Conservation (phyloP, 2,797 vertebrate species). For the Galaxias olidus region DNA sequence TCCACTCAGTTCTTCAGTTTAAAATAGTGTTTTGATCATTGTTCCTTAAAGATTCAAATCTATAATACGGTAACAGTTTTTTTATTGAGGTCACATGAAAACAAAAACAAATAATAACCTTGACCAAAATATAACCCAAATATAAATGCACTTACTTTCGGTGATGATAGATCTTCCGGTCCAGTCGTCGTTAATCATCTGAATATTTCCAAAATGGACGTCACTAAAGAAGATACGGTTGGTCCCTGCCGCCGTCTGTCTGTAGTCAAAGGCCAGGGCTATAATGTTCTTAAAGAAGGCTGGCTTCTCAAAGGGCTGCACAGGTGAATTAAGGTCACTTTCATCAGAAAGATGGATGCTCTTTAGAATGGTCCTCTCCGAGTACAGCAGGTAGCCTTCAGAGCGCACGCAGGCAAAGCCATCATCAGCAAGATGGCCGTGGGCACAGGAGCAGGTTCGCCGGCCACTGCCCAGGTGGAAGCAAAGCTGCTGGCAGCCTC, state of each 20-base stretch:
- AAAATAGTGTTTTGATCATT: too few species aligned
- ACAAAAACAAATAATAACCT: constrained; percentile 1
- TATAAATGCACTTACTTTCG: constrained; percentile 86
- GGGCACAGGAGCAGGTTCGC: constrained; percentile 90
- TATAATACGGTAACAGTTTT: too few species aligned
- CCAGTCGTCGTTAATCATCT: constrained; percentile 97
- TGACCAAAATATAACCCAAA: background rate
- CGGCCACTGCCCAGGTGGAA: constrained; percentile 87
- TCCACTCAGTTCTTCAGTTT: too few species aligned
- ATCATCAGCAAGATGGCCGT: constrained; percentile 89
- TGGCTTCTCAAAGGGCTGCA: constrained; percentile 91
- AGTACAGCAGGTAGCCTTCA: constrained; percentile 95
- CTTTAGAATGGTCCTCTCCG: constrained; percentile 93
- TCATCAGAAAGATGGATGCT: constrained; percentile 97
- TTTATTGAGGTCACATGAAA: background rate
- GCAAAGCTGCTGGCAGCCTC: constrained; percentile 95
- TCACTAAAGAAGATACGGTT: constrained; percentile 98
- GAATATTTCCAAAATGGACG: constrained; percentile 96
- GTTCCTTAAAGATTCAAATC: too few species aligned
- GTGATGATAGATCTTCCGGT: constrained; percentile 84
- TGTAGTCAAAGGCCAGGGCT: constrained; percentile 92
- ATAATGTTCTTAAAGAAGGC: constrained; percentile 92
- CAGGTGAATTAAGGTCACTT: constrained; percentile 92
- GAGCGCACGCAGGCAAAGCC: constrained; percentile 89
- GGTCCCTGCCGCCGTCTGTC: constrained; percentile 79